Base-by-base conservation (phyloP, 2,113 vertebrate genomes). In the Rhegmatorhina hoffmannsi region DNA sequence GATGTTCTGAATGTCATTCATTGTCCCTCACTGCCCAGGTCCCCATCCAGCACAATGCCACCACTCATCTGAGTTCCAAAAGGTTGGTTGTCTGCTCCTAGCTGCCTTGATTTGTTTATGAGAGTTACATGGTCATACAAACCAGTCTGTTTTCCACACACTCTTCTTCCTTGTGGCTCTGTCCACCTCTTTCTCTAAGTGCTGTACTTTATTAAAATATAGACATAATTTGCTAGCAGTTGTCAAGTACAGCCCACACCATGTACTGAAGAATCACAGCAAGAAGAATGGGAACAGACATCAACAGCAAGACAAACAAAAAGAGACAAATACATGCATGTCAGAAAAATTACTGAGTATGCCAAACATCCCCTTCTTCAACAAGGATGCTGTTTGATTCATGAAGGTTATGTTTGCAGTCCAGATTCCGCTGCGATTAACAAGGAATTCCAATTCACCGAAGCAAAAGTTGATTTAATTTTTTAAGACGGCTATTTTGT, bases 391-490 rank as follows among this genome's bases (percentile, higher is more conserved):
- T 81, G 77, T 78, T 44, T 67, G 31, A 81, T 36, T 82, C 53
- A 49, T 3, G 6, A 70, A 89, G 64, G 34, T 90, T 87, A 81
- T 44, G 14, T 53, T 82, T 91, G 52, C 58, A 72, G 58, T 84
- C 58, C 58, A 79, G 36, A 79, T 80, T 81, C 62, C 70, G 46
- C 43, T 34, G 77, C 84, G 69, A 89, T 94, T 82, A 91, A 72
- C 73, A 72, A 40, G 49, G 28, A 94, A 72, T 90, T 89, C 53
- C 53, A 76, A 82, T 58, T 79, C 66, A 95, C 20, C 0, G 2
- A 89, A 96, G 77, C 66, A 87, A 81, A 94, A 94, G 13, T 40
- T 90, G 56, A 91, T 91, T 84, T 89, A 84, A 84, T 92, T 87
- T 89, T 76, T 87, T 58, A 92, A 79, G 87, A 94, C 0, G 3